Conservation (phyloP, 2,113 vertebrate genomes). For the Caloenas nicobarica region DNA sequence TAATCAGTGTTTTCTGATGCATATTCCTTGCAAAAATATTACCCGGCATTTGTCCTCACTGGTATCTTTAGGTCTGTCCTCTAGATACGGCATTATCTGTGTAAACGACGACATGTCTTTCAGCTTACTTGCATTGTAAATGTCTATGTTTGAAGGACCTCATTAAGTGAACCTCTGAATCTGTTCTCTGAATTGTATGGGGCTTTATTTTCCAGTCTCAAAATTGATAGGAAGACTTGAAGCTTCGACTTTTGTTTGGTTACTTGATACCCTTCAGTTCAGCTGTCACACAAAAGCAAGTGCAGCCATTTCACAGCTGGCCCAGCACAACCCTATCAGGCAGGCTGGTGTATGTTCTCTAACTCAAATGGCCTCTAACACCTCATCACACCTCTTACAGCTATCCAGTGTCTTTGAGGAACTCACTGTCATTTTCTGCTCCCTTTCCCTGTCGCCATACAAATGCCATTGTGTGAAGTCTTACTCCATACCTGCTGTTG, state of each 20-base stretch:
- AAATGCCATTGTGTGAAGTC: neutral
- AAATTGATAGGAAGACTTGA: neutral
- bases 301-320: neutral
- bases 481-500: neutral
- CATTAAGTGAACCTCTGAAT: neutral
- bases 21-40: neutral
- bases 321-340: rapidly evolving
- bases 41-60: neutral
- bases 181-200: neutral
- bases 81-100: neutral
- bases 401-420: neutral
- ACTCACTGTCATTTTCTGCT: neutral
- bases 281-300: neutral
- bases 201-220: neutral
- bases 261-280: neutral
- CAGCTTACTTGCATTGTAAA: neutral
- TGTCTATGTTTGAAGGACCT: neutral
- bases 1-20: neutral
- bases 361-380: neutral
- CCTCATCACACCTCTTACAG: neutral
- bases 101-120: neutral
- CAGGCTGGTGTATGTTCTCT: neutral
- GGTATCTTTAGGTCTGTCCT: neutral
- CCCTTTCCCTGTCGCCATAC: neutral
- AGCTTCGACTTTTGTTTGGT: neutral